Evolutionary conservation across 1,140 invertebrate species (phyloP), one percentile per base, ranked within the genome.

Genomic region (Drosophila mojavensis): DNA sequence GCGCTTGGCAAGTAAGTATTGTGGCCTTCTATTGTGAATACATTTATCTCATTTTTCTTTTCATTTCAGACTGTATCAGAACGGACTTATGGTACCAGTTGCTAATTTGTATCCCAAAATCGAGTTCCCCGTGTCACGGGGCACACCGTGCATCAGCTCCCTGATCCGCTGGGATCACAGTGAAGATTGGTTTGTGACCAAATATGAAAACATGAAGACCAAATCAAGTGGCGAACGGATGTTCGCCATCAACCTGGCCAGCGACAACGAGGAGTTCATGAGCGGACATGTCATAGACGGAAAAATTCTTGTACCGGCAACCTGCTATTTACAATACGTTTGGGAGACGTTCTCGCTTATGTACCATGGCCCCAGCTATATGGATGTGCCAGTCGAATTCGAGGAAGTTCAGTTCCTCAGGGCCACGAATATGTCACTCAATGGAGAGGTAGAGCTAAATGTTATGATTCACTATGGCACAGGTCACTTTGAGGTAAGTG

Each of bases 111-210:
- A 96, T 91, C 94, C 95, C 0, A 91, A 92, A 43, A 93, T 97
- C 0, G 91, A 94, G n/a, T 97, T 95, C 92, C 97, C 97, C 0
- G 97, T 98, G 1, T 94, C 96, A 1, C 92, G 95, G 24, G 95
- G 95, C 17, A 98, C 97, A 0, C 95, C 96, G 0, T 96, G 96
- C 94, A 93, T 98, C 28, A 94, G 95, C 4, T 94, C 97, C 9
- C 86, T 98, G 0, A 94, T 97, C 1, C 95, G 95, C 71, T 99
- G 98, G 98, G 97, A 99, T 89, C 98, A 99, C 92, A 95, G 94
- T 7, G 95, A 97, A 74, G 94, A 95, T 75, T 96, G 95, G 95
- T 95, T 92, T 91, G 93, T 93, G 9, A 89, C 86, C 5, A 85
- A 90, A 55, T 92, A 91, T 20, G 91, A 92, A 56, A 92, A 92